phyloP scores from a whole-genome alignment of 2,888 invertebrate species.

The Drosophila demipolita region DNA sequence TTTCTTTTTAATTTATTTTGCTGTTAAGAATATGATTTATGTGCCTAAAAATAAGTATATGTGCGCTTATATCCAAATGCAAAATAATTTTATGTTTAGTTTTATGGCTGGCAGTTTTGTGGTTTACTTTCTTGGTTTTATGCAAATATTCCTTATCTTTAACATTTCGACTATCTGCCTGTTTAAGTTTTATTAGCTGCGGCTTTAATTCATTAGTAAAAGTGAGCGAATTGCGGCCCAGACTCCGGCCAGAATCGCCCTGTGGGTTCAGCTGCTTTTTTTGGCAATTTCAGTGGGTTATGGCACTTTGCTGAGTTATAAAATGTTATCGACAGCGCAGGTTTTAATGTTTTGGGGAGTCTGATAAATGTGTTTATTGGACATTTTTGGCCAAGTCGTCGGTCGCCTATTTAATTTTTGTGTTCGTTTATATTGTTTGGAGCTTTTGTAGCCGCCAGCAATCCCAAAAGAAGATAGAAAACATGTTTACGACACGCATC shows the following conservation, averaged over 20 bases:
- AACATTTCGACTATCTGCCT: slow-evolving; percentile 25
- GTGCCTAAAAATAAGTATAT: slow-evolving; percentile 50
- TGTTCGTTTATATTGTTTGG: slow-evolving; percentile 51
- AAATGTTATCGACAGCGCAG: slow-evolving; percentile 78
- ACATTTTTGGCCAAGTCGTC: slow-evolving; percentile 61
- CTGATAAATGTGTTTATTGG: slow-evolving; percentile 80
- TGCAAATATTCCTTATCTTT: slow-evolving; percentile 51
- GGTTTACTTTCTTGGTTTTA: slow-evolving; percentile 37
- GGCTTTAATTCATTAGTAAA: slow-evolving; percentile 75
- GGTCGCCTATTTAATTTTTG: slow-evolving; percentile 71
- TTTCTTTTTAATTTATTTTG: slow-evolving; percentile 12
- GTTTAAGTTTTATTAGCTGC: slow-evolving; percentile 69
- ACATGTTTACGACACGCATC: slow-evolving; percentile 73
- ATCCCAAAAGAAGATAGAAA: slow-evolving; percentile 40
- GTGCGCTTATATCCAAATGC: slow-evolving; percentile 43
- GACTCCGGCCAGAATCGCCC: not conserved
- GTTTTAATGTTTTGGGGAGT: slow-evolving; percentile 74
- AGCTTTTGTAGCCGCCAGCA: slow-evolving; percentile 25
- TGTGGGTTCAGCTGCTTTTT: slow-evolving; percentile 11
- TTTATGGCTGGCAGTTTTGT: slow-evolving; percentile 29
- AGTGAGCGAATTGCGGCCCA: slow-evolving; percentile 20
- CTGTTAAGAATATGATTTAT: slow-evolving; percentile 61
- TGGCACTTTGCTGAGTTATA: slow-evolving; percentile 75
- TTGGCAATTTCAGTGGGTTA: slow-evolving; percentile 59
- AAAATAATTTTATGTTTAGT: slow-evolving; percentile 57